Percentiles rank a stretch among this genome's conserved stretches.
Conservation (phyloP, 2,888 invertebrate species). For the Tupiocoris notatus region DNA sequence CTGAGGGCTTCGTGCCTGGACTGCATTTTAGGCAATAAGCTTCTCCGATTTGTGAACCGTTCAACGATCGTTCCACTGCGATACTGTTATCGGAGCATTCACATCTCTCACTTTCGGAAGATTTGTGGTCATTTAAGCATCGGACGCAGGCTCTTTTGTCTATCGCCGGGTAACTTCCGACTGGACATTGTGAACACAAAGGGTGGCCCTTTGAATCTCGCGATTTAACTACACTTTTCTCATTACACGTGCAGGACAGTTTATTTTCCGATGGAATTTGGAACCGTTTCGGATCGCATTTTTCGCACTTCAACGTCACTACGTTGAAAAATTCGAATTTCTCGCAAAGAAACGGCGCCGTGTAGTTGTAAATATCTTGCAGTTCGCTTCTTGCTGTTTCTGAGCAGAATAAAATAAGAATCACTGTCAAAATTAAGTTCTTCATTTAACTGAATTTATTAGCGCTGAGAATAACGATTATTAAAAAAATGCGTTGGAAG, state of each 20-base stretch:
- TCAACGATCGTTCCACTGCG: slow-evolving; percentile 40
- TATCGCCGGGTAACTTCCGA: neutral
- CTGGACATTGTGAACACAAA: slow-evolving; percentile 14
- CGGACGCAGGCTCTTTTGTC: slow-evolving; percentile 25
- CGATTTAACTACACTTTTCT: slow-evolving; percentile 2
- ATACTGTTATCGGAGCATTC: slow-evolving; percentile 21
- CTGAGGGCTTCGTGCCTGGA: slow-evolving; percentile 37
- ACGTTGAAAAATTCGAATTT: slow-evolving; percentile 37
- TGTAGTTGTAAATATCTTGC: slow-evolving; percentile 9
- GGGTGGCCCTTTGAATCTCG: slow-evolving; percentile 7
- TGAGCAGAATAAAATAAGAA: too few species aligned
- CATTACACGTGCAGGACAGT: slow-evolving; percentile 27
- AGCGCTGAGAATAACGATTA: too few species aligned
- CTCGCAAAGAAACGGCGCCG: slow-evolving; percentile 1
- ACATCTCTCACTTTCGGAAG: slow-evolving; percentile 12
- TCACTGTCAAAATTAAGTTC: too few species aligned
- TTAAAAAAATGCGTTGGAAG: too few species aligned
- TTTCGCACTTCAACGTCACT: slow-evolving; percentile 17
- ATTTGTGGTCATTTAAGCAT: neutral
- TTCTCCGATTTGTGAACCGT: slow-evolving; percentile 31
- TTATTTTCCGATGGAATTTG: slow-evolving; percentile 11
- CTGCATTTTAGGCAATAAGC: slow-evolving; percentile 33
- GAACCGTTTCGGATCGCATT: slow-evolving; percentile 7
- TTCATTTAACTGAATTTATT: too few species aligned
- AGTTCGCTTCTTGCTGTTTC: too few species aligned